Evolutionary conservation across 2,797 vertebrate species (phyloP), one percentile per base, ranked within the genome.

Genomic region (Alcedo quadribrachys): DNA sequence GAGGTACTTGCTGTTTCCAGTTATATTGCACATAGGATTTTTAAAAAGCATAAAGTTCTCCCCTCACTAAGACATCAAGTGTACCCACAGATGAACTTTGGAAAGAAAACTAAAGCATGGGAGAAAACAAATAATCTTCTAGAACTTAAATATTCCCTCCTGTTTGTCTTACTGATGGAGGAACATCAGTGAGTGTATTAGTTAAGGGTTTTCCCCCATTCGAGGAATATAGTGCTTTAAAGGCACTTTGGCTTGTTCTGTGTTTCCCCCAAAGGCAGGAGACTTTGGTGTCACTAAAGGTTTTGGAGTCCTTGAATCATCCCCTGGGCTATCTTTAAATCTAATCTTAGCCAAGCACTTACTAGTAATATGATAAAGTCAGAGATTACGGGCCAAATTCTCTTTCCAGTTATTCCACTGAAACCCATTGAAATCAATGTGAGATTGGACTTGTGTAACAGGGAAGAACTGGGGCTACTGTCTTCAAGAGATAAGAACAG

Each of bases 361-460:
- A 81, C 37, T 87, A 78, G 84, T 78, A 85, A 42, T 89, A 62
- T 2, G 88, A 95, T 96, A 66, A 25, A 94, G 73, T 81, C 58
- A 43, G 86, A 95, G 95, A 96, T 96, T 95, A 87, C 2, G 13
- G 90, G 93, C 93, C 90, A 95, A 94, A 89, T 92, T 93, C 62
- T 94, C 76, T 85, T 93, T 93, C 89, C 55, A 85, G 40, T 87
- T 92, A 92, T 87, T 89, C 66, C 79, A 66, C 69, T 76, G 90
- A 93, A 93, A 81, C 86, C 48, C 65, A 57, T 30, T 92, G 92
- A 92, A 96, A 96, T 96, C 95, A 94, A 96, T 96, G 86, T 89
- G 88, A 89, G 93, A 94, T 95, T 95, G 69, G 84, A 95, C 66
- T 89, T 81, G 51, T 93, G 86, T 75, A 90, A 54, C 15, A 71